A percentile compares a stretch with the other conserved stretches of the same genome.
Evolutionary conservation across 2,113 vertebrate genomes (phyloP).

Genomic region (Andinoacara biseriatus): DNA sequence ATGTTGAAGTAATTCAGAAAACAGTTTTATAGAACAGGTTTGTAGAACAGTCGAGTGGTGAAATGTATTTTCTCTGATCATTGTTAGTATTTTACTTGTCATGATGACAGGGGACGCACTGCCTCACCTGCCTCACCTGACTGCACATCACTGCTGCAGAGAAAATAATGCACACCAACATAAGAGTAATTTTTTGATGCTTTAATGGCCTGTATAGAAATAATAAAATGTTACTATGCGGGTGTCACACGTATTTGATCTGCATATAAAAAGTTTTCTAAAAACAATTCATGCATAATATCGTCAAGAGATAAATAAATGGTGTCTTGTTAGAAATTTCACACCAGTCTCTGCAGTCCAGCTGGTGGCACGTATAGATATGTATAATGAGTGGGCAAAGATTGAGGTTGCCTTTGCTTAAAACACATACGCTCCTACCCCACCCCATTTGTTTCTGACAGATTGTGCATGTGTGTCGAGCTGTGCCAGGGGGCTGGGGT

Average conservation of each 20-base stretch:
- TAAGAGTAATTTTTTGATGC: background rate
- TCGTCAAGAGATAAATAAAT: conserved; percentile 8
- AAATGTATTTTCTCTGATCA: too few relatives aligned
- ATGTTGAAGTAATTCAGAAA: too few relatives aligned
- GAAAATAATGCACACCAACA: background rate
- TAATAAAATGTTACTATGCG: background rate
- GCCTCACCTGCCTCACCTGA: too few relatives aligned
- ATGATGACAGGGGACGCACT: too few relatives aligned
- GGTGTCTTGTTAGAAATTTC: background rate
- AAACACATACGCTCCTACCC: conserved; percentile 24
- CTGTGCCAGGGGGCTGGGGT: conserved; percentile 54
- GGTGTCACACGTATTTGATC: background rate
- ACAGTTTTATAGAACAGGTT: too few relatives aligned
- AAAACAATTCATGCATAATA: background rate
- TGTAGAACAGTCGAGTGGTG: too few relatives aligned
- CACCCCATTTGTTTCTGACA: conserved; percentile 63
- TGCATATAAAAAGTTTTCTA: background rate
- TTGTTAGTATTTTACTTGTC: too few relatives aligned
- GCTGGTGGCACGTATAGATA: conserved; percentile 20
- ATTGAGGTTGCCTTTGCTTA: conserved; percentile 25
- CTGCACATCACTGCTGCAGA: too few relatives aligned
- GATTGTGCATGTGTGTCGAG: conserved; percentile 55
- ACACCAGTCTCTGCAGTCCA: background rate
- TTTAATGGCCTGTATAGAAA: background rate
- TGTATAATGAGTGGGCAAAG: conserved; percentile 13